Conservation (phyloP, 2,113 vertebrate species). For the Furnarius figulus region DNA sequence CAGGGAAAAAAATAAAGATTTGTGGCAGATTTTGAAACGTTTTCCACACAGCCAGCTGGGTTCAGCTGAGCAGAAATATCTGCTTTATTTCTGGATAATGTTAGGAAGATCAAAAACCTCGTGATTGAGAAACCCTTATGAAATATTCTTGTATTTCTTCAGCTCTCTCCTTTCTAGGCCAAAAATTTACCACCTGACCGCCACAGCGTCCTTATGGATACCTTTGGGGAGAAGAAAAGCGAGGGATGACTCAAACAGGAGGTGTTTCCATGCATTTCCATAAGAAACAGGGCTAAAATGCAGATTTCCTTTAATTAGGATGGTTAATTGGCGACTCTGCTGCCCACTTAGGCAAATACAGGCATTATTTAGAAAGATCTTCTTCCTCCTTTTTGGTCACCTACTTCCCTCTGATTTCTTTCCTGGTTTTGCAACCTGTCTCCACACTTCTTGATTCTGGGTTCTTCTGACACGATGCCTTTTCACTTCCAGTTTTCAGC, state of each 20-base stretch:
- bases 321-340: neutral
- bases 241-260: neutral
- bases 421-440: conserved; percentile 12
- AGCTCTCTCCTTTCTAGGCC: neutral
- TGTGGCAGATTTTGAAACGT: conserved; percentile 45
- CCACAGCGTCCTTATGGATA: neutral
- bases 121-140: conserved; percentile 13
- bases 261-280: neutral
- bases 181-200: neutral
- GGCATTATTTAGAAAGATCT: neutral
- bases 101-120: conserved; percentile 20
- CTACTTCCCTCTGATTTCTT: conserved; percentile 26
- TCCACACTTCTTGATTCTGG: neutral
- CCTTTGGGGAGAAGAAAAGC: neutral
- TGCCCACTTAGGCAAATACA: neutral
- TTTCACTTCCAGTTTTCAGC: conserved; percentile 43
- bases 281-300: neutral
- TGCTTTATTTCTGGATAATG: conserved; percentile 32
- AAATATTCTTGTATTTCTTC: conserved; percentile 2
- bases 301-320: neutral
- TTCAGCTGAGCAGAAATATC: conserved; percentile 43
- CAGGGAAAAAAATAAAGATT: neutral
- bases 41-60: conserved; percentile 50
- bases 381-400: conserved; percentile 39
- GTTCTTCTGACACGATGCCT: neutral